phyloP scores from a whole-genome alignment of 2,888 invertebrate genomes.

The Luperina testacea region DNA sequence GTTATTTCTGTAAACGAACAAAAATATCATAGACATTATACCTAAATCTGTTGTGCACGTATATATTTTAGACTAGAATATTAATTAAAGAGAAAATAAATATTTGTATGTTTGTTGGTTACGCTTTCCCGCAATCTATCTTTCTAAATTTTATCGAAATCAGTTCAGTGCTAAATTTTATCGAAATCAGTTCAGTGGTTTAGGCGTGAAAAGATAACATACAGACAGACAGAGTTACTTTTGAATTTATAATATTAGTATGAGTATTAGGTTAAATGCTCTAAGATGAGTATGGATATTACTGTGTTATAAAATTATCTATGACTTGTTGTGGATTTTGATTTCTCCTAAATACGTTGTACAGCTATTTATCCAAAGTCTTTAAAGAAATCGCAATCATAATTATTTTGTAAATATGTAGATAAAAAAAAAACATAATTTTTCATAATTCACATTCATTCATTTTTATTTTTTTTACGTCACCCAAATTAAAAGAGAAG shows the following conservation, averaged over 20 bases:
- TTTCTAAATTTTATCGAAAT: no score
- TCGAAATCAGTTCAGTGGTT: no score
- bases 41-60: background rate
- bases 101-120: background rate
- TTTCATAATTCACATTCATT: background rate
- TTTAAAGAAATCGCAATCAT: background rate
- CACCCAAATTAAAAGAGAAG: background rate
- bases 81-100: no score
- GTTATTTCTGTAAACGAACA: constrained; percentile 82
- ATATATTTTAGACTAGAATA: background rate
- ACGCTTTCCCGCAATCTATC: background rate
- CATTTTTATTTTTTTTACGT: background rate
- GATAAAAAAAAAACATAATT: background rate
- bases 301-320: background rate
- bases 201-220: no score
- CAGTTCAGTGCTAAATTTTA: no score
- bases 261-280: no score
- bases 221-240: no score
- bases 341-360: background rate
- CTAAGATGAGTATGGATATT: background rate
- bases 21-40: background rate
- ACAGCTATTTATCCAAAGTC: background rate
- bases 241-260: no score
- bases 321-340: background rate
- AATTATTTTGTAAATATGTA: background rate